phyloP scores from a whole-genome alignment of 1,140 invertebrate species.

The Nixonia krombeini region DNA sequence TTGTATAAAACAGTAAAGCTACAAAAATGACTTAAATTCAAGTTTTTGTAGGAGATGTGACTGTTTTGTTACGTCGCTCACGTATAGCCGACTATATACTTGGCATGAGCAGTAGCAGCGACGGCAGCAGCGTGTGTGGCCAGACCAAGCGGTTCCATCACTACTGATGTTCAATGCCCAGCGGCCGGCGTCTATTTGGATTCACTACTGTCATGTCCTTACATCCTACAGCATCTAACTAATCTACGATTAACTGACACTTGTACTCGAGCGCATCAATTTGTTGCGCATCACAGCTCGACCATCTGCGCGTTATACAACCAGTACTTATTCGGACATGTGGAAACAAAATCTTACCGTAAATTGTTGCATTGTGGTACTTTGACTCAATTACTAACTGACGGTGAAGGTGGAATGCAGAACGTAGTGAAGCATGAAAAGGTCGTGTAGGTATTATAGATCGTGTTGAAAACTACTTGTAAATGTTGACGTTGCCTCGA shows the following conservation, averaged over 20 bases:
- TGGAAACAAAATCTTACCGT: too few relatives aligned
- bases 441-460: too few relatives aligned
- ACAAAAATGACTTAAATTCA: not conserved
- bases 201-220: conserved; percentile 1
- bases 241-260: not conserved
- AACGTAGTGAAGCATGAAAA: too few relatives aligned
- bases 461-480: too few relatives aligned
- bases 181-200: not conserved
- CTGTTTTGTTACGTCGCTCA: not conserved
- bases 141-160: not conserved
- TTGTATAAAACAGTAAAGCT: not conserved
- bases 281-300: not conserved
- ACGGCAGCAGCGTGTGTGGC: not conserved
- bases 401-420: too few relatives aligned
- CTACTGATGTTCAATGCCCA: not conserved
- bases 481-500: too few relatives aligned
- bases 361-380: too few relatives aligned
- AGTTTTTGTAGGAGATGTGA: not conserved
- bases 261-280: not conserved
- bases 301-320: too few relatives aligned
- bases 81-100: not conserved
- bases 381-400: too few relatives aligned
- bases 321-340: too few relatives aligned
- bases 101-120: not conserved
- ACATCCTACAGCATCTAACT: not conserved